Evolutionary conservation across 2,888 invertebrate species (phyloP), one percentile per base, ranked within the genome.

Genomic region (Meandrusa payeni): DNA sequence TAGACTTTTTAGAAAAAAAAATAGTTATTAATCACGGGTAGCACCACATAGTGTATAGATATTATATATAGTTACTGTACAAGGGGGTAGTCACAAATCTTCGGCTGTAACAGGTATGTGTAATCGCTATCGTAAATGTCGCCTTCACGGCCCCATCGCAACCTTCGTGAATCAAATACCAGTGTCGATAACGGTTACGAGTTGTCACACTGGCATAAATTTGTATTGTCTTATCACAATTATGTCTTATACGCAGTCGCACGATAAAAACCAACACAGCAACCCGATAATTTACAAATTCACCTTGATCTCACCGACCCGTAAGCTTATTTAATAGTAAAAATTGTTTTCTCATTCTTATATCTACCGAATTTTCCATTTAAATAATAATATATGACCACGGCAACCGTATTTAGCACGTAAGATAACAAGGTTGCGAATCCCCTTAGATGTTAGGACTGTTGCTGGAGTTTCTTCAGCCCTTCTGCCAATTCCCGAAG

Each of bases 201-300:
- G 71, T 70, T 79, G 81, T 77, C 79, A 86, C 74, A 79, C 71
- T 85, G 77, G 82, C 82, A 86, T 82, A 85, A 78, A 82, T 86
- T 80, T 76, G 74, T 77, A 79, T 76, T 77, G 76, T 79, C 76
- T 85, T 85, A 85, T 87, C 86, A 69, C 58, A 58, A 71, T 72
- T 72, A 70, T 65, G 64, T 66, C 61, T 69, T 66, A 70, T 64
- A 41, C 60, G 57, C 61, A 68, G 61, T 60, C 61, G 54, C 57
- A 57, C 63, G 76, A 80, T 78, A 79, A 61, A n/a, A 64, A 53
- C 47, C 51, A 52, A 57, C 73, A 54, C 72, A 64, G 79, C 73
- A 79, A 86, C 83, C 68, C 80, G 78, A 82, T 81, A 76, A 66
- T 51, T 51, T 57, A 59, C 50, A 46, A 54, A 59, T 53, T 62